These are phyloP conservation scores for Andrena marginata DNA, from an alignment of 2,888 invertebrate species.

Conservation along the genomic window DNA sequence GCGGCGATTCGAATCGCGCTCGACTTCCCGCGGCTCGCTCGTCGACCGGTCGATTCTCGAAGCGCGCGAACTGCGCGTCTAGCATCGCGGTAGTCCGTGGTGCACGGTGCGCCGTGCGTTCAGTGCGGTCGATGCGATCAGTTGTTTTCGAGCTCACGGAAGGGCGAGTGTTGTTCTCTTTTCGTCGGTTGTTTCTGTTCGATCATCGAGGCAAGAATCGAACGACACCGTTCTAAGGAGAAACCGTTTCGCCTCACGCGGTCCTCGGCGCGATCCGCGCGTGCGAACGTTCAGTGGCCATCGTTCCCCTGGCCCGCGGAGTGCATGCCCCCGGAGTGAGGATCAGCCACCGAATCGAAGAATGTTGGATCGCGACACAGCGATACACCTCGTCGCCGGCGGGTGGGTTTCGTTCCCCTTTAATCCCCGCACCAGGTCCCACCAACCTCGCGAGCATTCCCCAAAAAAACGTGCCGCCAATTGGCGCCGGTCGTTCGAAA, in stretches of 20 bases:
- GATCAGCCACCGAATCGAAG: slow-evolving; percentile 56
- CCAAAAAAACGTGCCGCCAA: background rate
- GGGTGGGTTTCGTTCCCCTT: slow-evolving; percentile 90
- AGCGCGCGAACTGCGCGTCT: slow-evolving; percentile 2
- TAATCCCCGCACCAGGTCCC: background rate
- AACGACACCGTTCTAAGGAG: background rate
- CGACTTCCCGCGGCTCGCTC: background rate
- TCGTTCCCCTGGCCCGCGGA: slow-evolving; percentile 8
- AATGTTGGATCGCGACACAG: slow-evolving; percentile 93
- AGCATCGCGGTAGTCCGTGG: slow-evolving; percentile 17
- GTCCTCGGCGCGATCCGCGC: slow-evolving; percentile 6
- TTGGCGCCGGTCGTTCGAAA: slow-evolving; percentile 14
- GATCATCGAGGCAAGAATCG: background rate
- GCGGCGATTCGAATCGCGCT: background rate
- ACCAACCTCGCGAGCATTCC: background rate
- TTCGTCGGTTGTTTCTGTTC: background rate
- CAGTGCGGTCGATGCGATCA: slow-evolving; percentile 66
- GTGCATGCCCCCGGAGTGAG: slow-evolving; percentile 59
- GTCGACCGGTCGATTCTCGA: background rate
- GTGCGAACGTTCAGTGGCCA: slow-evolving; percentile 26
- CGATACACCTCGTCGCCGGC: slow-evolving; percentile 97
- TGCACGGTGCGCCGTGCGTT: slow-evolving; percentile 10
- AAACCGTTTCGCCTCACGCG: background rate
- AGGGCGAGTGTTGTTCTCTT: background rate
- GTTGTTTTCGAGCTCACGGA: slow-evolving; percentile 76